A percentile compares a stretch with the other conserved stretches of the same genome.
Conservation (phyloP, 2,113 vertebrate species). For the Urocynchramus pylzowi region DNA sequence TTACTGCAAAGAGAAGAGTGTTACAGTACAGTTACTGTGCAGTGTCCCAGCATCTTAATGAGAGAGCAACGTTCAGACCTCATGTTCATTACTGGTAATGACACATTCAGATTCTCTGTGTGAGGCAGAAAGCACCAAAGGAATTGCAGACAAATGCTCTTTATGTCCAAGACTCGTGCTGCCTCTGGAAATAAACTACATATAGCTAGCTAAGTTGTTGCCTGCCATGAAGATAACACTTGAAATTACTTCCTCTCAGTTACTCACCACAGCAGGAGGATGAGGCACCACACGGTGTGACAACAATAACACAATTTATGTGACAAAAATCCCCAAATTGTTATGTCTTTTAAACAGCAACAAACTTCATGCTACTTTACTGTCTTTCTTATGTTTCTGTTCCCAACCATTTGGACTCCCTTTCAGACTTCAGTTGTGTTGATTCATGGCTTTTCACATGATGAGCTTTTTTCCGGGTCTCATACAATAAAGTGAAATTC, state of each 20-base stretch:
- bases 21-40: background rate
- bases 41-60: background rate
- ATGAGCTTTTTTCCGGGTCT: background rate
- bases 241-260: background rate
- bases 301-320: background rate
- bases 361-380: background rate
- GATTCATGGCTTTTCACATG: background rate
- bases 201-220: background rate
- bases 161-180: background rate
- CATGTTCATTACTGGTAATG: background rate
- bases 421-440: background rate
- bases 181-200: background rate
- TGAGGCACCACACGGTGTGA: background rate
- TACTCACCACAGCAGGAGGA: background rate
- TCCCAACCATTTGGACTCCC: background rate
- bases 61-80: background rate
- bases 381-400: background rate
- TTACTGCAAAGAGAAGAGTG: background rate
- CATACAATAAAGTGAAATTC: background rate
- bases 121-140: background rate
- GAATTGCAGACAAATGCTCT: background rate
- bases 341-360: background rate
- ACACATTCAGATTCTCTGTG: background rate
- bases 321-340: background rate
- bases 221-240: background rate